Base-by-base conservation (phyloP, 2,888 invertebrate genomes). In the Rhynchonema sp. region DNA sequence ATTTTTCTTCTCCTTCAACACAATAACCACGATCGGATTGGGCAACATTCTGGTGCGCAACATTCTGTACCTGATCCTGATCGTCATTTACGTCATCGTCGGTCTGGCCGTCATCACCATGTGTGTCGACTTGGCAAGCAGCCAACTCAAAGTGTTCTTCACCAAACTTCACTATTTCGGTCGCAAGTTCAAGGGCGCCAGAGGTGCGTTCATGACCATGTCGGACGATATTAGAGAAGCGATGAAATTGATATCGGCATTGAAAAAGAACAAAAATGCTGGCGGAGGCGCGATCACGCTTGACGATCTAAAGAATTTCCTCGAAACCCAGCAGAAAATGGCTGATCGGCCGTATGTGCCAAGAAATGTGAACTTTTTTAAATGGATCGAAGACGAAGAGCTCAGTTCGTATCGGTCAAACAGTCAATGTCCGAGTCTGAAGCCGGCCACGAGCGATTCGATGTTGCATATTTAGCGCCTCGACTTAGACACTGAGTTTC, bases 91-190 rank as follows among this genome's bases (percentile, higher is more conserved):
- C 63, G 72, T 73, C 9, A 70, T 72, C 38, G 71, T 72, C 59
- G 72, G 72, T 38, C 63, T 72, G 56, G 72, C 72, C 54, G 72
- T 72, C 26, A 70, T 72, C 62, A 72, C 72, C 9, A 72, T 71
- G 58, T 69, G 69, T 20, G 62, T 72, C 25, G 72, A 72, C 64
- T 61, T 72, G 59, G 72, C 72, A 62, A 67, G 67, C 28, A 68
- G 69, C 6, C 72, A 72, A n/a, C 64, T 72, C 54, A 72, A 72
- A 63, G 61, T 70, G 52, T 69, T 71, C 29, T 72, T 72, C 65
- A 70, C 69, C 26, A 72, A 72, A 61, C 64, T 72, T 55, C 72
- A 72, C 64, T 72, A 72, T 63, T 72, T 72, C 23, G 55, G 55
- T n/a, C 55, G 55, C 55, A 55, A 55, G 55, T 55, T 55, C 55